Conservation (phyloP, 2,113 vertebrate species). For the Nothocercus julius region DNA sequence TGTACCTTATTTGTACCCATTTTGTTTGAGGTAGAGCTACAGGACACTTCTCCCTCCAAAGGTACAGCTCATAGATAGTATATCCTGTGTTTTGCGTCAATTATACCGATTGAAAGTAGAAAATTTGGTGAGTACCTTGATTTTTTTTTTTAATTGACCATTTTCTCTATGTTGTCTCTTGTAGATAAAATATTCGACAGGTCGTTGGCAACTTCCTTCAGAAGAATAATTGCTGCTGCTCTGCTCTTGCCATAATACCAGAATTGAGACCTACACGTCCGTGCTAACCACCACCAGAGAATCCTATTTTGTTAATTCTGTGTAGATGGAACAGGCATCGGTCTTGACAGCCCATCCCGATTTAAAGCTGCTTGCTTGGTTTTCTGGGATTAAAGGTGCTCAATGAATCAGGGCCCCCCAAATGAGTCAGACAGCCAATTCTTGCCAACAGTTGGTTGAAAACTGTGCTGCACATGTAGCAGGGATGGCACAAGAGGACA, state of each 20-base stretch:
- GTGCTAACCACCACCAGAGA: slow-evolving; percentile 60
- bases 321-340: slow-evolving; percentile 59
- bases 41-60: background rate
- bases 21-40: background rate
- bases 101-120: background rate
- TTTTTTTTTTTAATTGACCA: background rate
- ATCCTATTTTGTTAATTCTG: background rate
- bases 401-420: slow-evolving; percentile 65
- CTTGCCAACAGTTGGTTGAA: slow-evolving; percentile 88
- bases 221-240: slow-evolving; percentile 59
- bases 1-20: background rate
- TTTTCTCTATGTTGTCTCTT: slow-evolving; percentile 59
- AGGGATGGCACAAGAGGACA: slow-evolving; percentile 93
- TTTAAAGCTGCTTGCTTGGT: slow-evolving; percentile 41
- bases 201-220: slow-evolving; percentile 47
- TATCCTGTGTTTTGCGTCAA: background rate
- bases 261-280: slow-evolving; percentile 12
- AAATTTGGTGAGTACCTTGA: background rate
- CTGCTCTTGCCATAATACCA: slow-evolving; percentile 60
- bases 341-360: slow-evolving; percentile 33
- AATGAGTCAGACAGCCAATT: slow-evolving; percentile 85
- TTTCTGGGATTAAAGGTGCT: slow-evolving; percentile 56
- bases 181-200: slow-evolving; percentile 64
- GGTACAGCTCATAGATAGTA: background rate
- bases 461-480: slow-evolving; percentile 81